A percentile compares a stretch with the other conserved stretches of the same genome.
phyloP scores from a whole-genome alignment of 2,113 vertebrate species.

The Periophthalmus modestus region DNA sequence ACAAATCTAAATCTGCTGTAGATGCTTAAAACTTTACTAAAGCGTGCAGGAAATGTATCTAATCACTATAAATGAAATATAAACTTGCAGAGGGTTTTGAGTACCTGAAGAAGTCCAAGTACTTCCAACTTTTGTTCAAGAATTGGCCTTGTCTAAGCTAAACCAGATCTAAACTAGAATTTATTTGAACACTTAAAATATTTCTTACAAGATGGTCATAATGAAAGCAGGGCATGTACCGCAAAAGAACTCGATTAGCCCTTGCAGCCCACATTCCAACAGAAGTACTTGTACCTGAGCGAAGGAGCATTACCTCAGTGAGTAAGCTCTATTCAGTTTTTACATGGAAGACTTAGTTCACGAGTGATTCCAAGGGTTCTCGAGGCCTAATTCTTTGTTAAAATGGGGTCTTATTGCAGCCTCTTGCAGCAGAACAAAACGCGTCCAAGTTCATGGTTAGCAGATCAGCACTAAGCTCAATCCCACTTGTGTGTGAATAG shows the following conservation, averaged over 20 bases:
- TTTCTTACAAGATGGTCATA: neutral
- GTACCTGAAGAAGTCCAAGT: no score
- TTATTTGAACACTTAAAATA: no score
- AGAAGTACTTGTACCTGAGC: neutral
- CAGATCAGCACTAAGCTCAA: slow-evolving; percentile 59
- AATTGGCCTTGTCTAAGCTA: neutral
- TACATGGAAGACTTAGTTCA: slow-evolving; percentile 24
- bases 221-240: neutral
- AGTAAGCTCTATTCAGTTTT: slow-evolving; percentile 15
- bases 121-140: no score
- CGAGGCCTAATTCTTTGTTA: slow-evolving; percentile 27
- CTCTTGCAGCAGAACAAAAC: slow-evolving; percentile 24
- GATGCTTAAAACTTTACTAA: no score
- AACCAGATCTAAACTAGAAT: neutral
- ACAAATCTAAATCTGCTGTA: no score
- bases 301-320: slow-evolving; percentile 31
- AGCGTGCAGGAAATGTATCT: no score
- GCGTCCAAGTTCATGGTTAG: slow-evolving; percentile 43
- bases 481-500: slow-evolving; percentile 57
- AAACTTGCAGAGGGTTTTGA: no score
- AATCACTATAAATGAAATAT: no score
- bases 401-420: slow-evolving; percentile 26
- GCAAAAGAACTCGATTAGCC: neutral
- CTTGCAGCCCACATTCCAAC: neutral
- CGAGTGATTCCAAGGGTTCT: slow-evolving; percentile 14